These are phyloP conservation scores for Bombus sibiricus DNA, from an alignment of 1,140 invertebrate genomes.

Conservation along the genomic window DNA sequence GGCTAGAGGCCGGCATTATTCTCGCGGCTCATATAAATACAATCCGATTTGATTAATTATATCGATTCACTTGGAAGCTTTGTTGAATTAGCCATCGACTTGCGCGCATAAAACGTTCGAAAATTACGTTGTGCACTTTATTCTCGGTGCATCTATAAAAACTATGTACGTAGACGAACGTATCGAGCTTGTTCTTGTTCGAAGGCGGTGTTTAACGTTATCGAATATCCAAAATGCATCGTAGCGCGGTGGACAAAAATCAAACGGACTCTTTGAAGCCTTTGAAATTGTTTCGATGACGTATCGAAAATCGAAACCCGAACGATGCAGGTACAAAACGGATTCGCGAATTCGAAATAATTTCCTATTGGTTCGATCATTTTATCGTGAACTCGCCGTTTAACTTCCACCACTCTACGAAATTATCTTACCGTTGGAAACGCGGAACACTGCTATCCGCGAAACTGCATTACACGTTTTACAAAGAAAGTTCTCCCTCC, in stretches of 20 bases:
- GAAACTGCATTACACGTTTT: constrained; percentile 44
- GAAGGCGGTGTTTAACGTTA: neutral
- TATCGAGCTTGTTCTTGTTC: neutral
- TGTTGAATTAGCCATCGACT: neutral
- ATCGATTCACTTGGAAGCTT: neutral
- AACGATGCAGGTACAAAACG: neutral
- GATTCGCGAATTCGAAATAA: constrained; percentile 1
- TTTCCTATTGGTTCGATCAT: constrained; percentile 51
- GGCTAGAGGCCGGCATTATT: constrained; percentile 44
- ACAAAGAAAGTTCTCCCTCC: constrained; percentile 54
- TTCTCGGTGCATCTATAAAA: neutral
- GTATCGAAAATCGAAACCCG: neutral
- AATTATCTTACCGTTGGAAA: constrained; percentile 52
- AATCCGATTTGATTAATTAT: constrained; percentile 35
- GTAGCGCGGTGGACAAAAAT: neutral
- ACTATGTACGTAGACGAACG: neutral
- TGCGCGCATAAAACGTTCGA: neutral
- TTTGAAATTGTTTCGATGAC: neutral
- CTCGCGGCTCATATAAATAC: constrained; percentile 35
- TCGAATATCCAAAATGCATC: neutral
- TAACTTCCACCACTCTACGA: constrained; percentile 21
- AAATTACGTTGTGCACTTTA: neutral
- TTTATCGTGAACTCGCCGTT: constrained; percentile 50
- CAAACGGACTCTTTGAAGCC: neutral
- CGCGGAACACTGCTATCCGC: constrained; percentile 19